phyloP scores from a whole-genome alignment of 2,888 invertebrate genomes.

The Lacanobia wlatinum region DNA sequence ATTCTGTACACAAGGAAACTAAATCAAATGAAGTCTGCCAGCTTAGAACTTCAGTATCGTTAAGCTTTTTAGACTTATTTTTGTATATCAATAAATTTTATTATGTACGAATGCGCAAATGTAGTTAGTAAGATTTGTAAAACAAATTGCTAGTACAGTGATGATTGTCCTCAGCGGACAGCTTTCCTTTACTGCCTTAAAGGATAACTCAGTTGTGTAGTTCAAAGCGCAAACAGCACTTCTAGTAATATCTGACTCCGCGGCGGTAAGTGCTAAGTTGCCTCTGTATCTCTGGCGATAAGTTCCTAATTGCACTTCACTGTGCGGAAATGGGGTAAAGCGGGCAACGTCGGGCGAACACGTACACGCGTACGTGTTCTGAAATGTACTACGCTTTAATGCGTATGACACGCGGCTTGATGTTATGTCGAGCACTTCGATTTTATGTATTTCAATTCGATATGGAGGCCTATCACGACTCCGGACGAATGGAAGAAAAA shows the following conservation, averaged over 20 bases:
- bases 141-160: slow-evolving; percentile 36
- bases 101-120: slow-evolving; percentile 4
- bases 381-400: slow-evolving; percentile 79
- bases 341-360: slow-evolving; percentile 77
- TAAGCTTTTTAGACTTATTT: not conserved
- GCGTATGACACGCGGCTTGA: slow-evolving; percentile 73
- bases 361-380: slow-evolving; percentile 81
- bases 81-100: not conserved
- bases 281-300: slow-evolving; percentile 79
- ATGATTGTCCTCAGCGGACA: slow-evolving; percentile 46
- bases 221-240: slow-evolving; percentile 60
- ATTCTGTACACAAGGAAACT: slow-evolving; percentile 42
- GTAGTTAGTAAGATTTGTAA: slow-evolving; percentile 19
- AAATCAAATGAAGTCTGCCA: slow-evolving; percentile 32
- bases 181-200: slow-evolving; percentile 51
- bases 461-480: slow-evolving; percentile 66
- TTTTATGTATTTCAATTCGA: slow-evolving; percentile 73
- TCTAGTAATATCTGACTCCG: slow-evolving; percentile 65
- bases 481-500: slow-evolving; percentile 61
- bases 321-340: slow-evolving; percentile 81
- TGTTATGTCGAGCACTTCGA: slow-evolving; percentile 70
- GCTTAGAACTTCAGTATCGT: not conserved
- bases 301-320: slow-evolving; percentile 87
- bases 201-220: slow-evolving; percentile 54
- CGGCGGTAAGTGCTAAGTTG: slow-evolving; percentile 73